Conservation (phyloP, 2,888 invertebrate species). For the Himalopsyche kuldschensis region DNA sequence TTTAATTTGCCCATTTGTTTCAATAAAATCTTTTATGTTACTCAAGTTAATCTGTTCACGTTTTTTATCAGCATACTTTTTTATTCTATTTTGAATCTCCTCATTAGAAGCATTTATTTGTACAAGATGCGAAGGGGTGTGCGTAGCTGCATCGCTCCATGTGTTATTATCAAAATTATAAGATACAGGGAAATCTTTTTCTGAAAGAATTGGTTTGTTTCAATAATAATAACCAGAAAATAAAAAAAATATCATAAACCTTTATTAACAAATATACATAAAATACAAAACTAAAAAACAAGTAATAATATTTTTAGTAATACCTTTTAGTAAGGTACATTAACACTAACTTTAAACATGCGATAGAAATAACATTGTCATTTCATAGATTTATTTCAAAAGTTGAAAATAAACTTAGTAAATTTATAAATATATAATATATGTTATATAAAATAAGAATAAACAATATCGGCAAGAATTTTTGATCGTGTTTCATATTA, state of each 20-base stretch:
- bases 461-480: no score
- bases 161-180: slow-evolving; percentile 10
- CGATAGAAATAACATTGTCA: no score
- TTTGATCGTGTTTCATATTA: no score
- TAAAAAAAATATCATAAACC: not conserved
- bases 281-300: no score
- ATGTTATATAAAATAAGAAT: no score
- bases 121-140: slow-evolving; percentile 45
- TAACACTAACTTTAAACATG: no score
- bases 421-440: no score
- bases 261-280: not conserved
- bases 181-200: not conserved
- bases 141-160: slow-evolving; percentile 34
- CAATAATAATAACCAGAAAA: slow-evolving; percentile 7
- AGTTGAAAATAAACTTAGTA: no score
- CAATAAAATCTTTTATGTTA: slow-evolving; percentile 76
- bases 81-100: slow-evolving; percentile 70
- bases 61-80: slow-evolving; percentile 75
- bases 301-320: no score
- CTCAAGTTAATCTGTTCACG: slow-evolving; percentile 71
- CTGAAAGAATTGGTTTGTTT: slow-evolving; percentile 16
- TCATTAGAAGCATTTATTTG: slow-evolving; percentile 70
- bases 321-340: no score
- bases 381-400: no score
- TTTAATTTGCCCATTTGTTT: not conserved